These are phyloP conservation scores for Sciurus vulgaris DNA, from an alignment of 2,797 vertebrate genomes.

Conservation along the genomic window DNA sequence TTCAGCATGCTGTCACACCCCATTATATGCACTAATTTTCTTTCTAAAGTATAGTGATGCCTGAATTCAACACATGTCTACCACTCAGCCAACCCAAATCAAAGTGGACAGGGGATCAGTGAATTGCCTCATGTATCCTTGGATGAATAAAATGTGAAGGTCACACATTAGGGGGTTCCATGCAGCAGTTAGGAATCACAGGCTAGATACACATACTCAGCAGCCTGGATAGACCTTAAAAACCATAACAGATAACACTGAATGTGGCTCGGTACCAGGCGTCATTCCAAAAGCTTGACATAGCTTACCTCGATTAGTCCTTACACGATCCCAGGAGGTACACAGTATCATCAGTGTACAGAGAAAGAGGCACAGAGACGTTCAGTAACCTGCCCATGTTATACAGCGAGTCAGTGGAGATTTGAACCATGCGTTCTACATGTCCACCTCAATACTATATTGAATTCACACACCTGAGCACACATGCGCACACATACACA, in stretches of 20 bases:
- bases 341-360: background rate
- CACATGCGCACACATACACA: accelerated
- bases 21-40: background rate
- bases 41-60: background rate
- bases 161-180: too few relatives aligned
- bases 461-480: accelerated
- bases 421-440: background rate
- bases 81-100: background rate
- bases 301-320: background rate
- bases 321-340: background rate
- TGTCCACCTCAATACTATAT: background rate
- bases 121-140: accelerated
- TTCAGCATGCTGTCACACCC: background rate
- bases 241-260: background rate
- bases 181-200: background rate
- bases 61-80: background rate
- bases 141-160: background rate
- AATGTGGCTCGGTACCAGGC: background rate
- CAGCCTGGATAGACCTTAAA: background rate
- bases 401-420: background rate
- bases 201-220: background rate
- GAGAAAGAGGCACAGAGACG: background rate
- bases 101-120: background rate
- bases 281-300: background rate
- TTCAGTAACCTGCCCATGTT: background rate